Base-by-base conservation (phyloP, 2,113 vertebrate species). In the Mesitornis unicolor region DNA sequence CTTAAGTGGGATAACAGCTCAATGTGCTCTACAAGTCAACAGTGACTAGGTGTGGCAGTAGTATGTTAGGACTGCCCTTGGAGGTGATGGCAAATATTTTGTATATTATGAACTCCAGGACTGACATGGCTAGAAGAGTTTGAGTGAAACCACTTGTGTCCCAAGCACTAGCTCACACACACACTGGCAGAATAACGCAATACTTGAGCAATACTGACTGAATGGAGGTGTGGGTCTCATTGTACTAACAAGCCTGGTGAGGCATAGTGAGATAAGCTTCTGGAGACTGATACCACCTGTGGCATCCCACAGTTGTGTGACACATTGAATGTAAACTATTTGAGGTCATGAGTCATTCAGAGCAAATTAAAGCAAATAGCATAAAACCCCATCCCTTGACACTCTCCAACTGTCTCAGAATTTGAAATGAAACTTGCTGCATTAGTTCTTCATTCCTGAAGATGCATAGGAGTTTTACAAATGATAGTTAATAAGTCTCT, bases 131-230 rank as follows among this genome's bases (percentile, higher is more conserved):
- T 51, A 25, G 50, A 64, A 85, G 51, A 24, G 18, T 21, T 81
- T 48, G 31, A 43, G 6, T 57, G 40, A 57, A 56, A 48, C 36
- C 59, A 22, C 16, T 75, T n/a, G 9, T 47, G 29, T 40, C 10
- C 6, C 3, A 5, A 63, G 26, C 15, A 16, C 29, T n/a, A 86
- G 35, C 7, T 70, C 31, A 36, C 7, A 3, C 1, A 0, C 28
- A 40, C 5, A 3, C 28, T 38, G 43, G 33, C 25, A 83, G 36
- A 71, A 21, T 16, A 80, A 63, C 31, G 48, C 42, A 54, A 5
- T 24, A 12, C 33, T 73, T 81, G 11, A 56, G 40, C 9, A 24
- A 14, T 47, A 12, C 5, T 31, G 28, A 48, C 21, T 31, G 35
- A 36, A 16, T 20, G 31, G 25, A 83, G 25, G 4, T 51, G 31